A percentile compares a stretch with the other conserved stretches of the same genome.
These are phyloP conservation scores for Protosalanx chinensis DNA, from an alignment of 2,797 vertebrate species.

Conservation along the genomic window DNA sequence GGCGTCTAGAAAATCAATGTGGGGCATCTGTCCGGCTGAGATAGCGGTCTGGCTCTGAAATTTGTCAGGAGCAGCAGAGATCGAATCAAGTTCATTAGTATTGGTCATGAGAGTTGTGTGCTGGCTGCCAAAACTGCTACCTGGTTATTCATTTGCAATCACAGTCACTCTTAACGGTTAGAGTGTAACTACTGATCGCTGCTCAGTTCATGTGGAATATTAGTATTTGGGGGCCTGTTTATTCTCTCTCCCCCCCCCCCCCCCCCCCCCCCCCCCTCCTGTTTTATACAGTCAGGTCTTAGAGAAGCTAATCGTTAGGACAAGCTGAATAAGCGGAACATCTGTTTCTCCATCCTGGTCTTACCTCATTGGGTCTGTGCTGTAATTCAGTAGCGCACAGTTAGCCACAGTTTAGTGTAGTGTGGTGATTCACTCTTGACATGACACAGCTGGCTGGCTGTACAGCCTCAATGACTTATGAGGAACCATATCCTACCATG, in stretches of 20 bases:
- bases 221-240: conserved; percentile 46
- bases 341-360: conserved; percentile 60
- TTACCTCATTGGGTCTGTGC: conserved; percentile 51
- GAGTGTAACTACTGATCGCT: neutral
- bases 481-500: conserved; percentile 54
- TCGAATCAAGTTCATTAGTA: conserved; percentile 59
- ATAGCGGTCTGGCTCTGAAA: conserved; percentile 59
- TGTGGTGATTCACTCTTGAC: conserved; percentile 56
- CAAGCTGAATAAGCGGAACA: conserved; percentile 53
- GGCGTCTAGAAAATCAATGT: conserved; percentile 58
- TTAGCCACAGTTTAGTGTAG: conserved; percentile 21
- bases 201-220: conserved; percentile 38
- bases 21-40: conserved; percentile 62
- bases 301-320: conserved; percentile 52
- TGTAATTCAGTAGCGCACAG: conserved; percentile 57
- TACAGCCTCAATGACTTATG: conserved; percentile 52
- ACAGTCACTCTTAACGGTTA: too few species aligned
- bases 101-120: conserved; percentile 17
- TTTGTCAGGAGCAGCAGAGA: conserved; percentile 47
- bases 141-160: conserved; percentile 22
- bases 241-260: conserved; percentile 27
- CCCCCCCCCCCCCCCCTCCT: conserved; percentile 28
- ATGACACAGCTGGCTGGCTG: conserved; percentile 64
- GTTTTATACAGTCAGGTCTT: conserved; percentile 47
- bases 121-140: conserved; percentile 41